Base-by-base conservation (phyloP, 1,140 invertebrate genomes). In the Aphaenogaster floridana region DNA sequence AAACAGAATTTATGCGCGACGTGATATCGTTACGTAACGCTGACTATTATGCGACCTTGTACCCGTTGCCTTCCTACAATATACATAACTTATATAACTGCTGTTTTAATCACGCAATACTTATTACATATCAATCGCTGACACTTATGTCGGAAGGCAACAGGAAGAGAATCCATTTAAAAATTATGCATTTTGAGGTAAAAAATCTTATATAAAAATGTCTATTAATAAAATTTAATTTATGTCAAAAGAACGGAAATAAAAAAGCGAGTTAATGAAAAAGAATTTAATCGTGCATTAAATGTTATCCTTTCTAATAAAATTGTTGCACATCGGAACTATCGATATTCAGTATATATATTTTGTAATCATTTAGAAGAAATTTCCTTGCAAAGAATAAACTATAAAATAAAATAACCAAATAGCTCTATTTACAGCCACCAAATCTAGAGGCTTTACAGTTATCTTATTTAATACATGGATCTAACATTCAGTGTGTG, bases 191-290 rank as follows among this genome's bases (percentile, higher is more conserved):
- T 57, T 0, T 17, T 52, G 17, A 17, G 5, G 21, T 4, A n/a
- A 8, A 57, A 57, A 57, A 7, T 21, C 7, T 9, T 54, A n/a
- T 4, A 11, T 5, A 54, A 54, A 48, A 45, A 21, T 45, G 9
- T 45, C 42, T 42, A 15, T 42, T 52, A 74, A 74, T 74, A 54
- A 54, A 68, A 34, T 0, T 36, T 54, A 17, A 72, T 72, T 36
- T 36, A 54, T 72, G 15, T 3, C 15, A 34, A n/a, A 71, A 13
- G 0, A 42, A 2, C 9, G 8, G 0, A 50, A 71, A 69, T 28
- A 21, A 50, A 6, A 71, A 72, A 1, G 0, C 5, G 3, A 39
- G 8, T 52, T 36, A 36, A 17, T 36, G n/a, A 34, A 0, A 54
- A 7, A 72, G 4, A n/a, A 72, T 39, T 72, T n/a, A 39, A 5